Evolutionary conservation across 1,140 invertebrate genomes (phyloP), one percentile per base, ranked within the genome.

Genomic region (Pseudomyrmex dendroicus): DNA sequence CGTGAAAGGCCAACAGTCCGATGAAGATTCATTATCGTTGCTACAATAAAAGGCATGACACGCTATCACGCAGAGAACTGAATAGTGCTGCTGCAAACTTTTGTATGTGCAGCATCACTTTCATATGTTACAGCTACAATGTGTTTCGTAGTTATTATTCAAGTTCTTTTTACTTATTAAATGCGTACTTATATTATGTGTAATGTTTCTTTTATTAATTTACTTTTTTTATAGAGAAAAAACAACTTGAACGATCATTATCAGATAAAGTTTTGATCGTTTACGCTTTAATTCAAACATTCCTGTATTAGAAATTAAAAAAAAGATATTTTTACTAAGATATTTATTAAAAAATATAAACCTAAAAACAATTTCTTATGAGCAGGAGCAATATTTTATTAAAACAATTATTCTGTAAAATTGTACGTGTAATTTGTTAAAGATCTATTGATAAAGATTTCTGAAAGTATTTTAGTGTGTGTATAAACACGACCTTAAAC

Each of bases 11-110:
- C 5, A 7, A 35, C 35, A 35, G 35, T 44, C 10, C n/a, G 12
- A 56, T 61, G 46, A 74, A 82, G 59, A 74, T 44, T 8, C 48
- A n/a, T 63, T 62, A 54, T 73, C 57, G 48, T 13, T 25, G 46
- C 13, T 15, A 44, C 15, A 25, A 74, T 22, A 20, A 63, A 20
- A 52, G 22, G 50, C 77, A 61, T 46, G 77, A 82, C 78, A 64
- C 25, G 78, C 78, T 73, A 70, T 82, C 70, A 62, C 52, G 78
- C 17, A 48, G 48, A 25, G 57, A 63, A 22, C 3, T 25, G 56
- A 63, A 73, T 80, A 78, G 63, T 73, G 12, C 48, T 22, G 35
- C 46, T 62, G 35, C 57, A 63, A 63, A 74, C 56, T 74, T 74
- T 82, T 17, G 68, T n/a, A 5, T 15, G 52, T 8, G 57, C 12